A percentile compares a stretch with the other conserved stretches of the same genome.
These are phyloP conservation scores for Acanthurus leucopareius DNA, from an alignment of 2,797 vertebrate species.

Conservation along the genomic window DNA sequence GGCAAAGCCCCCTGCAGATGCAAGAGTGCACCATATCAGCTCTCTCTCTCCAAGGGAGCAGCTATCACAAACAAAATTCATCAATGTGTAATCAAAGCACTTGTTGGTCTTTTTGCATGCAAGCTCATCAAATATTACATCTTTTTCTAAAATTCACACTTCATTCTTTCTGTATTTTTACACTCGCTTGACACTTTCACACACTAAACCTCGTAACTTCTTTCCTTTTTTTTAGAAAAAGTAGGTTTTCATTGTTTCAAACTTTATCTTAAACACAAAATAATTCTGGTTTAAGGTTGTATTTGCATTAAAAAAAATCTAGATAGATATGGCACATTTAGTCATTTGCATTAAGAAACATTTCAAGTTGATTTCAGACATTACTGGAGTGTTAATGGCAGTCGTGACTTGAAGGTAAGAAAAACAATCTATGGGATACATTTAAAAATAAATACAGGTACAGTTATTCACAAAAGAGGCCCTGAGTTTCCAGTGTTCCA, in stretches of 20 bases:
- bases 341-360: background rate
- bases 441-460: too few relatives aligned
- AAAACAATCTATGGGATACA: background rate
- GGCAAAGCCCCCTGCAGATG: slow-evolving; percentile 44
- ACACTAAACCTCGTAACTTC: background rate
- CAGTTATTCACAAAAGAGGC: background rate
- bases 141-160: background rate
- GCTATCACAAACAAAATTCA: slow-evolving; percentile 64
- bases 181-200: background rate
- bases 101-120: slow-evolving; percentile 42
- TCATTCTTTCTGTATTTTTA: background rate
- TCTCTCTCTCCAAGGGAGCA: slow-evolving; percentile 46
- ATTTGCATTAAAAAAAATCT: background rate
- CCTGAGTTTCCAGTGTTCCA: background rate
- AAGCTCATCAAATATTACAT: slow-evolving; percentile 6
- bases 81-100: slow-evolving; percentile 55
- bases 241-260: background rate
- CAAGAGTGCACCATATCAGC: slow-evolving; percentile 32
- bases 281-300: background rate
- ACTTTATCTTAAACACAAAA: background rate
- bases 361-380: background rate
- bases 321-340: background rate
- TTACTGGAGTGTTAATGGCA: background rate
- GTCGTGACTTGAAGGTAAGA: background rate
- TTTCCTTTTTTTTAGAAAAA: background rate